phyloP scores from a whole-genome alignment of 2,797 vertebrate species.

The Lycodopsis pacificus region DNA sequence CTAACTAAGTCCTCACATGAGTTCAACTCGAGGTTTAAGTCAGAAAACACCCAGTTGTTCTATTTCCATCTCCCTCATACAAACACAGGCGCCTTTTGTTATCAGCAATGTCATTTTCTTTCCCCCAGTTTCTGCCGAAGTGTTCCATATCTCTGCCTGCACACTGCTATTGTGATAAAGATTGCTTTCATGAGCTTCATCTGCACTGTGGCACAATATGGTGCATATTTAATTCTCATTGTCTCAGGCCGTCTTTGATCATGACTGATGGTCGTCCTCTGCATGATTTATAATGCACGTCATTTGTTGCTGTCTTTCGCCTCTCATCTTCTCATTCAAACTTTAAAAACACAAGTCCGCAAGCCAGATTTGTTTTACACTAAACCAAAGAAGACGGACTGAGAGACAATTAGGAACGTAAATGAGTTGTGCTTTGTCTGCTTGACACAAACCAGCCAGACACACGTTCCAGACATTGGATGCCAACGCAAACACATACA shows the following conservation, averaged over 20 bases:
- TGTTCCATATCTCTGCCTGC: slow-evolving; percentile 47
- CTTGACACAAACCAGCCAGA: slow-evolving; percentile 19
- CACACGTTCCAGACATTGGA: background rate
- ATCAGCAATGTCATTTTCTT: slow-evolving; percentile 29
- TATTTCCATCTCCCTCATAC: slow-evolving; percentile 36
- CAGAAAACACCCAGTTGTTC: slow-evolving; percentile 46
- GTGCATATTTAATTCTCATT: slow-evolving; percentile 50
- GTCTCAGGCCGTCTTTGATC: slow-evolving; percentile 31
- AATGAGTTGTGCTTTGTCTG: slow-evolving; percentile 28
- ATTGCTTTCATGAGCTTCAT: slow-evolving; percentile 53
- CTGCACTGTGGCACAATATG: background rate
- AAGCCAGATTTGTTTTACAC: slow-evolving; percentile 32
- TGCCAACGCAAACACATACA: background rate
- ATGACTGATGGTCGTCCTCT: background rate
- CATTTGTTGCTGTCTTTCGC: slow-evolving; percentile 35
- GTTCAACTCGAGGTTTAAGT: slow-evolving; percentile 38
- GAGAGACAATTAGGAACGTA: slow-evolving; percentile 30
- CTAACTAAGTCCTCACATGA: slow-evolving; percentile 55
- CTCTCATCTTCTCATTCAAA: slow-evolving; percentile 58
- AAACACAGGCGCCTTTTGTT: slow-evolving; percentile 37
- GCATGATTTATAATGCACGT: slow-evolving; percentile 47
- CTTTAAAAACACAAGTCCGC: slow-evolving; percentile 41
- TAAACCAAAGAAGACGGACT: slow-evolving; percentile 22
- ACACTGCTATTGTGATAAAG: slow-evolving; percentile 53
- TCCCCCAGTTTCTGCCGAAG: slow-evolving; percentile 16